Evolutionary conservation across 2,888 invertebrate species (phyloP).

Genomic region (Pedicia rivosa): DNA sequence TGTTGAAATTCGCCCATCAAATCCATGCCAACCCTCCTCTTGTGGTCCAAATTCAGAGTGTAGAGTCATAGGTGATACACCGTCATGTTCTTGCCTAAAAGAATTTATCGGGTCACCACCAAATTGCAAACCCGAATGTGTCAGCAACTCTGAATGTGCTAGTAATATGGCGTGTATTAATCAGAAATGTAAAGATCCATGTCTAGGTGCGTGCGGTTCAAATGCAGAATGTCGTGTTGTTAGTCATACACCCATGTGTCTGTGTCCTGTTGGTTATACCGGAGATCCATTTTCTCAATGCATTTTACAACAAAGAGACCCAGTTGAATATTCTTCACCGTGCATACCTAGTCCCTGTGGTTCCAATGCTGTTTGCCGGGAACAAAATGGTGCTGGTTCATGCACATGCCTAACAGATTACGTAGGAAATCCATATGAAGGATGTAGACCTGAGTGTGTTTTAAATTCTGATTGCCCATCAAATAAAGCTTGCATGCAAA

Average conservation of each 20-base stretch:
- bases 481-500: slow-evolving; percentile 48
- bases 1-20: slow-evolving; percentile 12
- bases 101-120: slow-evolving; percentile 55
- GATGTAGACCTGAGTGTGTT: slow-evolving; percentile 53
- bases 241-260: slow-evolving; percentile 56
- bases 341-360: slow-evolving; percentile 58
- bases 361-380: slow-evolving; percentile 48
- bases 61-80: slow-evolving; percentile 41
- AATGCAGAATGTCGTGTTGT: slow-evolving; percentile 56
- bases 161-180: slow-evolving; percentile 53
- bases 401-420: slow-evolving; percentile 46
- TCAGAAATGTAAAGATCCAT: slow-evolving; percentile 57
- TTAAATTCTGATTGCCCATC: slow-evolving; percentile 51
- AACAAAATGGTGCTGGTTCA: slow-evolving; percentile 39
- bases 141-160: slow-evolving; percentile 52
- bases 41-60: slow-evolving; percentile 61
- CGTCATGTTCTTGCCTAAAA: slow-evolving; percentile 57
- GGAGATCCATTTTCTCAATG: slow-evolving; percentile 58
- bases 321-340: slow-evolving; percentile 24
- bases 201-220: slow-evolving; percentile 53
- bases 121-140: slow-evolving; percentile 57
- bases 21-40: slow-evolving; percentile 53
- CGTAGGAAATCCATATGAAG: slow-evolving; percentile 52
- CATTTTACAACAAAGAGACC: slow-evolving; percentile 18
- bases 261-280: slow-evolving; percentile 42